Evolutionary conservation across 1,140 invertebrate genomes (phyloP).

Genomic region (Carposina sasakii): DNA sequence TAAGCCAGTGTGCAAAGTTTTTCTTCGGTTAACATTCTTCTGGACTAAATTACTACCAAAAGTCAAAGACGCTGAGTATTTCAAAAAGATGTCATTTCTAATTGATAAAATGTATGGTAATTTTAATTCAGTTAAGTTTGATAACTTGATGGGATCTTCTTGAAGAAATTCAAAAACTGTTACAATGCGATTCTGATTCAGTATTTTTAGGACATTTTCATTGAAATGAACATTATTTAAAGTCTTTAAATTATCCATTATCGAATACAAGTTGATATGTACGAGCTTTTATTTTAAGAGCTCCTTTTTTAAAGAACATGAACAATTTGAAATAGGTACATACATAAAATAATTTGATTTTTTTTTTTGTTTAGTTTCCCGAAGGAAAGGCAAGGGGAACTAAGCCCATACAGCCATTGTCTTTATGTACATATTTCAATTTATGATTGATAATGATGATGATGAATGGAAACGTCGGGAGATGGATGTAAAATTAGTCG

Average conservation of each 20-base stretch:
- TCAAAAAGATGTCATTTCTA: conserved; percentile 48
- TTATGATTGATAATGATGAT: no score
- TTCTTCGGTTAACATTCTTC: conserved; percentile 26
- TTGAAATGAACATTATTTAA: conserved; percentile 59
- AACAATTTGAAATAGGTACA: no score
- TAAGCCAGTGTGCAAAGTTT: conserved; percentile 34
- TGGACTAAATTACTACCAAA: conserved; percentile 34
- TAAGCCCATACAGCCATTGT: no score
- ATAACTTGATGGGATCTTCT: conserved; percentile 62
- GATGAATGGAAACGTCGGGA: no score
- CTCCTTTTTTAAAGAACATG: no score
- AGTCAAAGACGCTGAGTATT: conserved; percentile 45
- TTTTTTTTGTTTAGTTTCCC: no score
- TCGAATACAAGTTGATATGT: conserved; percentile 1
- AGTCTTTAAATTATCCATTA: conserved; percentile 64
- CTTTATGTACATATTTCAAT: no score
- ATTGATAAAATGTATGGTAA: conserved; percentile 46
- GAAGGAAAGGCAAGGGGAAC: no score
- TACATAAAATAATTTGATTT: no score
- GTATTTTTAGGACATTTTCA: conserved; percentile 59
- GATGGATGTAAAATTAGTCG: no score
- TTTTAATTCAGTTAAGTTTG: conserved; percentile 48
- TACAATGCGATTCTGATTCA: conserved; percentile 71
- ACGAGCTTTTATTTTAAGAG: no score
- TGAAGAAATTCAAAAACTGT: conserved; percentile 76